Percentiles rank a stretch among this genome's conserved stretches.
Conservation (phyloP, 1,140 invertebrate species). For the Sminthurides bifidus region DNA sequence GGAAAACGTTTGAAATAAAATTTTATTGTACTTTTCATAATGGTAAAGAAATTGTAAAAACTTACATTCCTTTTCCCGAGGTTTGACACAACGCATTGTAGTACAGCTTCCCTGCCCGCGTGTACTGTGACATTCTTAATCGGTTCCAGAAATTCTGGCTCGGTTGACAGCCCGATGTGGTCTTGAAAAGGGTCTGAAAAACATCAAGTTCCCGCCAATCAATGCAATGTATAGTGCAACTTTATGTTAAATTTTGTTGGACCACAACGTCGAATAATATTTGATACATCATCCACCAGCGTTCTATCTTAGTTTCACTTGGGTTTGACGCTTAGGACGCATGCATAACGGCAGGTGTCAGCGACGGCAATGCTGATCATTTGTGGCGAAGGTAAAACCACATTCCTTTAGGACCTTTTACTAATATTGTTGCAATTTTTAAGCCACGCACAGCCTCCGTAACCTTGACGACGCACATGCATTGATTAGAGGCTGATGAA, state of each 20-base stretch:
- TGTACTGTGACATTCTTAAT: constrained; percentile 66
- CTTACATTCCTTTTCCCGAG: constrained; percentile 67
- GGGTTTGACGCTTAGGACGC: too few relatives aligned
- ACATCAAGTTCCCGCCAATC: background rate
- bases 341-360: background rate
- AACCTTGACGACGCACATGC: background rate
- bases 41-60: too few relatives aligned
- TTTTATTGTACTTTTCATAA: too few relatives aligned
- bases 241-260: background rate
- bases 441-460: too few relatives aligned
- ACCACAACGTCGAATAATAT: background rate
- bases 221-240: background rate
- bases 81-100: constrained; percentile 64
- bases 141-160: constrained; percentile 57
- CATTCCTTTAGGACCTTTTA: too few relatives aligned
- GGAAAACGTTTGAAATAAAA: too few relatives aligned
- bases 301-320: too few relatives aligned
- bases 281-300: background rate
- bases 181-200: constrained; percentile 24
- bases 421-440: too few relatives aligned
- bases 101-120: constrained; percentile 60
- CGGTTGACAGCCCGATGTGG: constrained; percentile 34
- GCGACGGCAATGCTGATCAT: background rate
- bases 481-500: constrained; percentile 2
- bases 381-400: background rate